phyloP scores from a whole-genome alignment of 2,797 vertebrate species.

The Artibeus lituratus region DNA sequence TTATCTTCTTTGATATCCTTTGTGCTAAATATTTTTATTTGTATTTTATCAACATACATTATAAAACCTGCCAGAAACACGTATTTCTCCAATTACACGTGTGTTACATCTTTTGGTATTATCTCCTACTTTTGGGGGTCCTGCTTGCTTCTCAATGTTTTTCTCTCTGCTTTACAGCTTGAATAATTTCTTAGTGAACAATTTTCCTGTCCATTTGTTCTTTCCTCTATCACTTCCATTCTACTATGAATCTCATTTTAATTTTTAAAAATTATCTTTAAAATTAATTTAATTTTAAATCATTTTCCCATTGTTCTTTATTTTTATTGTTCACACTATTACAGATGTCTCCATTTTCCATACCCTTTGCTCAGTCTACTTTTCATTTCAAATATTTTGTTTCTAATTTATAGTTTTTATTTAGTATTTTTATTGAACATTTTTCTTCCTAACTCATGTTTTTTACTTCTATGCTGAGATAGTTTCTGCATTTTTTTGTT shows the following conservation, averaged over 20 bases:
- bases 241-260: background rate
- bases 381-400: background rate
- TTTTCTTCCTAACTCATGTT: background rate
- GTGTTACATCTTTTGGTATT: background rate
- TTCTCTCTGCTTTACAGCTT: background rate
- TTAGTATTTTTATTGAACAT: background rate
- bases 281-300: no score
- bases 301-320: no score
- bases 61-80: background rate
- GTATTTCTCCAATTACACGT: background rate
- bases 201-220: background rate
- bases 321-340: no score
- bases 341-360: no score
- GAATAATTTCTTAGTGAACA: background rate
- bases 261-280: no score
- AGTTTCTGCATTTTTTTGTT: background rate
- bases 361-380: background rate
- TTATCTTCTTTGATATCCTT: background rate
- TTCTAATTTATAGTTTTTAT: background rate
- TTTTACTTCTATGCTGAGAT: background rate
- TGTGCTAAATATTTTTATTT: background rate
- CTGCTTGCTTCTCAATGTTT: background rate
- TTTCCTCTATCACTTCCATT: background rate
- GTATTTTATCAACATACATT: background rate
- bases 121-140: background rate